A percentile compares a stretch with the other conserved stretches of the same genome.
phyloP scores from a whole-genome alignment of 2,888 invertebrate genomes.

The Ligdia adustata region DNA sequence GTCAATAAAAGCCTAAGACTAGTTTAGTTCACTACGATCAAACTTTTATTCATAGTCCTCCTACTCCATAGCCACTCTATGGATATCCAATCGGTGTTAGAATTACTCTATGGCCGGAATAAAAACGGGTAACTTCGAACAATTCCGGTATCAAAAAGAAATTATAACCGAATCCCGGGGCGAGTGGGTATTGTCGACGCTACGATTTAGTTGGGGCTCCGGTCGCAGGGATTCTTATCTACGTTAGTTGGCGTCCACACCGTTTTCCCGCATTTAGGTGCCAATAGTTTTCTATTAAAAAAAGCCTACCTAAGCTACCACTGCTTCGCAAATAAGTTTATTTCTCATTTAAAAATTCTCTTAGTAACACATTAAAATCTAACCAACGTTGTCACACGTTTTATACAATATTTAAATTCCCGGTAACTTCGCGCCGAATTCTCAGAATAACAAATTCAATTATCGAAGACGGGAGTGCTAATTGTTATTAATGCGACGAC shows the following conservation, averaged over 20 bases:
- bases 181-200: slow-evolving; percentile 44
- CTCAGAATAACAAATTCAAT: slow-evolving; percentile 55
- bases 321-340: no score
- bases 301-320: no score
- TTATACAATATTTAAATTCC: slow-evolving; percentile 50
- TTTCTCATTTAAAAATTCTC: no score
- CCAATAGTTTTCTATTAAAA: no score
- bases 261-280: background rate
- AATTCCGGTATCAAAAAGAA: slow-evolving; percentile 73
- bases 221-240: slow-evolving; percentile 22
- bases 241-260: background rate
- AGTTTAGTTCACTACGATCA: no score
- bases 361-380: slow-evolving; percentile 17
- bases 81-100: no score
- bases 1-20: no score
- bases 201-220: slow-evolving; percentile 34
- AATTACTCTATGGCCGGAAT: background rate
- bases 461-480: slow-evolving; percentile 58
- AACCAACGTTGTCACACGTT: slow-evolving; percentile 34
- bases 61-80: no score
- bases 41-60: no score
- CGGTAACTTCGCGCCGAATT: slow-evolving; percentile 49
- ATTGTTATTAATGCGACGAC: slow-evolving; percentile 58
- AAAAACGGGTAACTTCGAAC: background rate
- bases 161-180: slow-evolving; percentile 67